Evolutionary conservation across 2,888 invertebrate genomes (phyloP).

Genomic region (Candidula unifasciata): DNA sequence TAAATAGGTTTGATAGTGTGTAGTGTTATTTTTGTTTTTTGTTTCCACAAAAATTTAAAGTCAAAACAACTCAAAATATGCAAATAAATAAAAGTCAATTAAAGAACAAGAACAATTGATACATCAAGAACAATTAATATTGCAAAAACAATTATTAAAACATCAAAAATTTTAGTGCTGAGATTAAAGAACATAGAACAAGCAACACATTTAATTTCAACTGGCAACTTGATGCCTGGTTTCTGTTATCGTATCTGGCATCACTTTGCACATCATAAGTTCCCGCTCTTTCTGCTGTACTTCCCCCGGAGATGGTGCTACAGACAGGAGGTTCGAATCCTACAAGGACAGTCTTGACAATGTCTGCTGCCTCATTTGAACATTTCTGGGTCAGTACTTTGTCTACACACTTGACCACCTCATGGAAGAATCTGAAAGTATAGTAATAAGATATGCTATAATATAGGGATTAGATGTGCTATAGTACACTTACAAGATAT

Average conservation of each 20-base stretch:
- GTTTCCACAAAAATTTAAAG: too few species aligned
- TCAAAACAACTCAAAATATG: too few species aligned
- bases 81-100: too few species aligned
- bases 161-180: too few species aligned
- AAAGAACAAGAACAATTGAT: too few species aligned
- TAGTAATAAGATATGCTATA: not conserved
- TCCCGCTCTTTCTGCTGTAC: not conserved
- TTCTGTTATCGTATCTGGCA: not conserved
- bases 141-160: too few species aligned
- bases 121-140: too few species aligned
- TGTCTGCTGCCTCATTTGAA: constrained; percentile 17
- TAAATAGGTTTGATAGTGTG: too few species aligned
- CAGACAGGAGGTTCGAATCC: constrained; percentile 37
- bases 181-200: not conserved
- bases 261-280: not conserved
- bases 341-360: constrained; percentile 37
- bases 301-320: not conserved
- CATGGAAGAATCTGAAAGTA: constrained; percentile 36
- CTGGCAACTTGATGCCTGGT: not conserved
- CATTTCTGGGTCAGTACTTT: constrained; percentile 14
- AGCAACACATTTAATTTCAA: not conserved
- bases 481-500: too few species aligned
- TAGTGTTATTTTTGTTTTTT: too few species aligned
- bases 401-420: not conserved
- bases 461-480: too few species aligned